Conservation (phyloP, 2,888 invertebrate genomes). For the Opisthograptis luteolata region DNA sequence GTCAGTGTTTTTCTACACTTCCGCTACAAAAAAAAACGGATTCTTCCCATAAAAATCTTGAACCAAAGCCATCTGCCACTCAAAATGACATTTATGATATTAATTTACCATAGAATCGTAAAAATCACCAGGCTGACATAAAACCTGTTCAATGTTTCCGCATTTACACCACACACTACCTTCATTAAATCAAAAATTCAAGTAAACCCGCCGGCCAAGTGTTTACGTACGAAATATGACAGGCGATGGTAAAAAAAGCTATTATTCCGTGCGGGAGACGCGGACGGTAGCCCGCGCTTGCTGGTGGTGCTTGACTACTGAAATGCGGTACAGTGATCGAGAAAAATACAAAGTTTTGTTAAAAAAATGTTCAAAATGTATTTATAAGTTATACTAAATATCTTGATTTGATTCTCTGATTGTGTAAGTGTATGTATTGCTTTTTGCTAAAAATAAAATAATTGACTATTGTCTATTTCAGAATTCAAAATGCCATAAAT, state of each 20-base stretch:
- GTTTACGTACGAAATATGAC: conserved; percentile 60
- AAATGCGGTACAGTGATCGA: conserved; percentile 42
- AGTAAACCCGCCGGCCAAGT: conserved; percentile 32
- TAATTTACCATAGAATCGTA: conserved; percentile 6
- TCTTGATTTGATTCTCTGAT: too few relatives aligned
- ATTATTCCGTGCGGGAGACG: conserved; percentile 70
- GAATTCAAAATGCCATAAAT: too few relatives aligned
- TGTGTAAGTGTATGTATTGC: too few relatives aligned
- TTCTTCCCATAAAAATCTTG: not conserved
- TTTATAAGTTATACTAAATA: too few relatives aligned
- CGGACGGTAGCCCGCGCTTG: conserved; percentile 57
- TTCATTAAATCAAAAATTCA: conserved; percentile 38
- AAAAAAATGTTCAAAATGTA: too few relatives aligned
- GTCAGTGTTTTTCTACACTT: too few relatives aligned
- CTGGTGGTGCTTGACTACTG: conserved; percentile 52
- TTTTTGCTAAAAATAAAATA: too few relatives aligned
- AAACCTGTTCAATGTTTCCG: conserved; percentile 21
- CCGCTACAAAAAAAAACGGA: too few relatives aligned
- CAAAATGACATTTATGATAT: not conserved
- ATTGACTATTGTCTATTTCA: too few relatives aligned
- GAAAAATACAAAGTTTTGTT: conserved; percentile 40
- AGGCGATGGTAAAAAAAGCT: conserved; percentile 69
- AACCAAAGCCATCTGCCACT: conserved; percentile 5
- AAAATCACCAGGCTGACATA: conserved; percentile 9
- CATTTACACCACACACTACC: conserved; percentile 7